Conservation (phyloP, 2,888 invertebrate species). For the Dermolepida albohirtum region DNA sequence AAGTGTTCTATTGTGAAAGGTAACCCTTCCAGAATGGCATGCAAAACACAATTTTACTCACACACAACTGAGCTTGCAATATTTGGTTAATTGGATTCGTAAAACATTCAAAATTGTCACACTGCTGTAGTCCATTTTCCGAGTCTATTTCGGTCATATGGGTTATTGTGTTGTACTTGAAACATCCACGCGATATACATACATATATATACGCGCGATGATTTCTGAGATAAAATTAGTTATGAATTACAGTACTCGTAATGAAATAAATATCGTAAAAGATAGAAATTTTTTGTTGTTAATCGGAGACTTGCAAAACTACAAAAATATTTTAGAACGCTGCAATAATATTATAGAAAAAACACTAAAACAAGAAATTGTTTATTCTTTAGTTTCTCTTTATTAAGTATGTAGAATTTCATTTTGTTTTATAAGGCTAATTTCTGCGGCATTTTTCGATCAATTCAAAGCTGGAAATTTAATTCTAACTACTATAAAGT, state of each 20-base stretch:
- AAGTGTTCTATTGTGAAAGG: slow-evolving; percentile 2
- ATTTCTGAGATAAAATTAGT: slow-evolving; percentile 9
- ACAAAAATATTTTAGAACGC: too few relatives aligned
- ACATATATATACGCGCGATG: not conserved
- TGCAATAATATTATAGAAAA: too few relatives aligned
- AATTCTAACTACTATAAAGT: too few relatives aligned
- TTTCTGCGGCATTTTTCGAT: too few relatives aligned
- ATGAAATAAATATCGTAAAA: not conserved
- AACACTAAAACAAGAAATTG: too few relatives aligned
- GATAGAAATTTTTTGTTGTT: not conserved
- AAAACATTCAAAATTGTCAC: slow-evolving; percentile 9
- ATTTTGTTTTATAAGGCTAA: too few relatives aligned
- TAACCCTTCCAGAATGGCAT: not conserved
- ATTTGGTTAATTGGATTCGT: slow-evolving; percentile 12
- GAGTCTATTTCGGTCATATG: slow-evolving; percentile 9
- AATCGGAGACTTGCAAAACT: too few relatives aligned
- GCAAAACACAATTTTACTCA: slow-evolving; percentile 2
- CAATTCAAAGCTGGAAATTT: too few relatives aligned
- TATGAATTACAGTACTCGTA: not conserved
- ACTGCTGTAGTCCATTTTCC: slow-evolving; percentile 10
- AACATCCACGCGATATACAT: slow-evolving; percentile 7
- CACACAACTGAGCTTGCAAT: not conserved
- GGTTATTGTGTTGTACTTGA: slow-evolving; percentile 10
- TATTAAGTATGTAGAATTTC: too few relatives aligned
- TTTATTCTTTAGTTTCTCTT: too few relatives aligned